Conservation (phyloP, 2,113 vertebrate genomes). For the Ascaphus truei region DNA sequence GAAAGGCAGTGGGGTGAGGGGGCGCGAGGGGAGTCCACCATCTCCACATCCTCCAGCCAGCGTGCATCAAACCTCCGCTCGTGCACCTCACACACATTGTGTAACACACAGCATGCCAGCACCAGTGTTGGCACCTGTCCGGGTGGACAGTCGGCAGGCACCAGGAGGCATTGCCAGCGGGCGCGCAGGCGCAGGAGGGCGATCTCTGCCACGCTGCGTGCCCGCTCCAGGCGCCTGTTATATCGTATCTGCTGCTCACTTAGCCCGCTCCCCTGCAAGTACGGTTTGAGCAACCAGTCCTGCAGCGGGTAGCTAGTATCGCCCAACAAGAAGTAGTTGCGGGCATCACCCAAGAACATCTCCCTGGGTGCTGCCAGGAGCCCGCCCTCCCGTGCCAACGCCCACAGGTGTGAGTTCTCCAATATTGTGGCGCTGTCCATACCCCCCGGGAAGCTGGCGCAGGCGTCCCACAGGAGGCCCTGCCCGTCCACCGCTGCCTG, state of each 20-base stretch:
- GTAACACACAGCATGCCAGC: conserved; percentile 62
- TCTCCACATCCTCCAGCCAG: conserved; percentile 54
- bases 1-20: not conserved
- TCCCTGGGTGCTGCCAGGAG: conserved; percentile 56
- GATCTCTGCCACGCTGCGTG: conserved; percentile 51
- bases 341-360: conserved; percentile 53
- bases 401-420: conserved; percentile 64
- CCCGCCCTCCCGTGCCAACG: conserved; percentile 53
- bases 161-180: conserved; percentile 64
- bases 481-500: conserved; percentile 61
- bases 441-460: conserved; percentile 56
- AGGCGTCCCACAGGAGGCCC: conserved; percentile 63
- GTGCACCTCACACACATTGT: conserved; percentile 61
- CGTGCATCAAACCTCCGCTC: conserved; percentile 56
- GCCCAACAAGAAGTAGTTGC: conserved; percentile 57
- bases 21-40: conserved; percentile 44
- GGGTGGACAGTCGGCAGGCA: conserved; percentile 54
- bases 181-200: conserved; percentile 61
- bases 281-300: conserved; percentile 65
- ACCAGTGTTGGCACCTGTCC: conserved; percentile 61
- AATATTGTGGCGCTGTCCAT: conserved; percentile 54
- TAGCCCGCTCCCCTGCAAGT: conserved; percentile 46
- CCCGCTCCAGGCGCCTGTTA: conserved; percentile 56
- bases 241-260: conserved; percentile 53
- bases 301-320: conserved; percentile 59